Base-by-base conservation (phyloP, 1,140 invertebrate genomes). In the Diorhabda sublineata region DNA sequence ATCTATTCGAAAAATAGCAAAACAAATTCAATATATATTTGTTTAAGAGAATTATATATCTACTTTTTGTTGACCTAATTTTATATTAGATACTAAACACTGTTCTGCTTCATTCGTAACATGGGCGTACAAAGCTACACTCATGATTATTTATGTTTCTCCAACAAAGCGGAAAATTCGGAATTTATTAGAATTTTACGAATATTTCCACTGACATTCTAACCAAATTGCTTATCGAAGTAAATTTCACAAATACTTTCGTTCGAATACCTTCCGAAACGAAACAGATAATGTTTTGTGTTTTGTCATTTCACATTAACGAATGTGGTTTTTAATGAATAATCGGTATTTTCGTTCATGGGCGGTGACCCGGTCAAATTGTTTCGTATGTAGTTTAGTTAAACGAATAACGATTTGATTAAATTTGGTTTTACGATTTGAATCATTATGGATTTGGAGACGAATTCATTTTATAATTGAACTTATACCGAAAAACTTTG, bases 131-230 rank as follows among this genome's bases (percentile, higher is more conserved):
- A 26, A 26, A 0, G 26, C 26, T 26, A 26, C 26, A 61, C 58
- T 6, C 67, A 42, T 45, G 43, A 42, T 60, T 67, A 67, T 67
- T 67, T 60, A 47, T 67, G 65, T 26, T 67, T 41, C 45, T 56
- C n/a, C 45, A 57, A 5, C 52, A 42, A 56, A 64, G 63, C 63
- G 63, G 45, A 57, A 64, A 64, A 64, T 64, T 64, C 47, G 63
- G 41, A 26, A 64, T 64, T 64, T 64, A 64, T 64, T 64, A 43
- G 63, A 64, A 64, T 64, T 64, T 64, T 45, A 64, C 63, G 45
- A 64, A 64, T 64, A 64, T 64, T 26, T 57, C 44, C 41, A 64
- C 63, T 47, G 52, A 42, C 63, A 64, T 64, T 64, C 41, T 57
- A 52, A 64, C 45, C n/a, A 64, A 64, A 64, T 64, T 57, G 52